Base-by-base conservation (phyloP, 2,888 invertebrate genomes). In the Acleris cristana region DNA sequence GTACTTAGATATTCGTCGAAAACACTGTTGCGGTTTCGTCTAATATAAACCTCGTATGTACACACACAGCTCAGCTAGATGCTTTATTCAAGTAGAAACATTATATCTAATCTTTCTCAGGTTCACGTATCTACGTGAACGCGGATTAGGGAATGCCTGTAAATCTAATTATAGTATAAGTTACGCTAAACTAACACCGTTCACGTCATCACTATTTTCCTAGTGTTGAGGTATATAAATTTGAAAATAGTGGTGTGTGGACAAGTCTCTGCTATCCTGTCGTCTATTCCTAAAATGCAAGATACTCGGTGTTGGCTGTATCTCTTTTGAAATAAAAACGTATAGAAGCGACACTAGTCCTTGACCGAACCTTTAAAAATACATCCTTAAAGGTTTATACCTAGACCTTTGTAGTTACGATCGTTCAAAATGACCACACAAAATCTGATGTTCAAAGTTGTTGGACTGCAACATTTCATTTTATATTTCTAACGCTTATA, bases 301-400 rank as follows among this genome's bases (percentile, higher is more conserved):
- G 51, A 30, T 51, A 52, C 60, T 73, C 69, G 79, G 78, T 81
- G 78, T 76, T 74, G 80, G 79, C 77, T 81, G 78, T 75, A 71
- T 71, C 63, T 71, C 44, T 71, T 64, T 71, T 55, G 65, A 60
- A 68, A 52, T 57, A 52, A 45, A 61, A 61, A 57, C 52, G 52
- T 49, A 57, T 62, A 66, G 30, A 62, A 53, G 65, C 21, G 8
- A 16, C 49, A 8, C 26, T 51, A 19, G 4, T 6, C 23, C 6
- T 53, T 53, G n/a, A 7, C 3, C 8, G 53, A 51, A 6, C 23
- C 16, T 34, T 30, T 19, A 2, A 40, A 55, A 23, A 14, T 14
- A 14, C 14, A 34, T 0, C 34, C 8, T 34, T 10, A 30, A 30
- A 30, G 23, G 30, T 30, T 7, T 7, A 10, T 34, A 34, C 34